Conservation (phyloP, 2,888 invertebrate genomes). For the Rhorus exstirpatorius region DNA sequence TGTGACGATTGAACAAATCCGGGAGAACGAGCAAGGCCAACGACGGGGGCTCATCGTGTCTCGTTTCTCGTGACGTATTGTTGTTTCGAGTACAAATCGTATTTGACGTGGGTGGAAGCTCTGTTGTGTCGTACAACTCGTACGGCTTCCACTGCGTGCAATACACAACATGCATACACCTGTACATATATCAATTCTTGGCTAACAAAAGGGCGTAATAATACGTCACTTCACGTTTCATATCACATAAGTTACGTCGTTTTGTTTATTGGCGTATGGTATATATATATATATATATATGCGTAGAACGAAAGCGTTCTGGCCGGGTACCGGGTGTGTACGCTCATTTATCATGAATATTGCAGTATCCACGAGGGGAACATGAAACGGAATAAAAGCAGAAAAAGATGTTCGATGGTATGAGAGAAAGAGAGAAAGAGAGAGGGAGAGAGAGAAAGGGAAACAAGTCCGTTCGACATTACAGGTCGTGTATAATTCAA, state of each 20-base stretch:
- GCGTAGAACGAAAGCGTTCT: slow-evolving; percentile 49
- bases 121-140: not conserved
- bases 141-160: not conserved
- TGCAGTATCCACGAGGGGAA: slow-evolving; percentile 65
- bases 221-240: not conserved
- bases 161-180: not conserved
- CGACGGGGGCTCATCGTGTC: slow-evolving; percentile 24
- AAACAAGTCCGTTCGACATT: slow-evolving; percentile 54
- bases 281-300: slow-evolving; percentile 26
- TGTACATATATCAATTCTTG: not conserved
- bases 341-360: slow-evolving; percentile 76
- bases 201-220: slow-evolving; percentile 2
- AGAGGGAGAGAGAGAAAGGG: slow-evolving; percentile 27
- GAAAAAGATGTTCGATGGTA: slow-evolving; percentile 3
- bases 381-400: slow-evolving; percentile 31
- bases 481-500: slow-evolving; percentile 64
- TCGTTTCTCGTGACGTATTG: slow-evolving; percentile 46
- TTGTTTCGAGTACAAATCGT: slow-evolving; percentile 48
- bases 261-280: not conserved
- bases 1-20: slow-evolving; percentile 22
- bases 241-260: slow-evolving; percentile 2
- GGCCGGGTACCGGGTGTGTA: slow-evolving; percentile 65
- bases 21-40: not conserved
- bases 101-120: slow-evolving; percentile 2
- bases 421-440: slow-evolving; percentile 19